phyloP scores from a whole-genome alignment of 1,140 invertebrate species.

The Palaemon carinicauda region DNA sequence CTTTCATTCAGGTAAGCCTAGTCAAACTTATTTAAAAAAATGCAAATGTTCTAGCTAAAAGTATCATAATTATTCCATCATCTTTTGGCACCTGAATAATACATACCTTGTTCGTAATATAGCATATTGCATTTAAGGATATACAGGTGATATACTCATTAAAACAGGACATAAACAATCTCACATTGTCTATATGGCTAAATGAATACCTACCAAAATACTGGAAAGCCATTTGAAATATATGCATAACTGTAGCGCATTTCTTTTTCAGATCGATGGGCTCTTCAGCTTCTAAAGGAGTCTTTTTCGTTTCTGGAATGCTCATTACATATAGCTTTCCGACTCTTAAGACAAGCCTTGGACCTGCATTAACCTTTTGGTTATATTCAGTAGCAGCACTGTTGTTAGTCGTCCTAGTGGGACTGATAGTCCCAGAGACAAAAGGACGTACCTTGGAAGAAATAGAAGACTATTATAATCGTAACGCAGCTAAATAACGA shows the following conservation, averaged over 20 bases:
- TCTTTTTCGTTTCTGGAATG: background rate
- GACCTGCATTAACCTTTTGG: background rate
- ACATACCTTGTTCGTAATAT: too few species aligned
- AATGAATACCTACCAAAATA: too few species aligned
- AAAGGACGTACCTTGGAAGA: background rate
- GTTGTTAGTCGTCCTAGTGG: background rate
- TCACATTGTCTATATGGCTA: too few species aligned
- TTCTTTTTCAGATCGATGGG: background rate
- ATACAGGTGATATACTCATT: too few species aligned
- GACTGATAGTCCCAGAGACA: background rate
- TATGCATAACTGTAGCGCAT: too few species aligned
- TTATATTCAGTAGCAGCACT: background rate
- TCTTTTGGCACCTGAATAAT: background rate
- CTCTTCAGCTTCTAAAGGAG: background rate
- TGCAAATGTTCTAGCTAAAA: background rate
- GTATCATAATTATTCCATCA: background rate
- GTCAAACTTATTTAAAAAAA: background rate
- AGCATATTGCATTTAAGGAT: too few species aligned
- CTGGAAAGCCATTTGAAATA: too few species aligned
- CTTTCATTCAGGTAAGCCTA: background rate
- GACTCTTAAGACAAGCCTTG: background rate
- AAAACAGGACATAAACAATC: too few species aligned
- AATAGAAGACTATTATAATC: background rate
- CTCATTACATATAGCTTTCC: background rate
- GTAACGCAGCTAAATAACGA: too few species aligned